A percentile compares a stretch with the other conserved stretches of the same genome.
These are phyloP conservation scores for Stomatorhinus walkeri DNA, from an alignment of 2,797 vertebrate species.

Conservation along the genomic window DNA sequence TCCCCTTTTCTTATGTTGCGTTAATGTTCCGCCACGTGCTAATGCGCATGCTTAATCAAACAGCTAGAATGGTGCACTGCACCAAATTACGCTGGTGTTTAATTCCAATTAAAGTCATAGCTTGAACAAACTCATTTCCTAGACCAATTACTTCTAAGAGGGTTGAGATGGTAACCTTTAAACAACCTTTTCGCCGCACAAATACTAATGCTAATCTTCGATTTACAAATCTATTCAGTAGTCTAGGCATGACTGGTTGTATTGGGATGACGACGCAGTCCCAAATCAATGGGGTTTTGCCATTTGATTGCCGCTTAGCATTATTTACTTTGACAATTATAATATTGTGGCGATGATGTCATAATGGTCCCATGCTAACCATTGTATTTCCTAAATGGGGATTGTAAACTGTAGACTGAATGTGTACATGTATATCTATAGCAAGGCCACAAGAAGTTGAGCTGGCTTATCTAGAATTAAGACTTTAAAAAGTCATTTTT, in stretches of 20 bases:
- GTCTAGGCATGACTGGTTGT: not conserved
- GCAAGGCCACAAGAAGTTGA: not conserved
- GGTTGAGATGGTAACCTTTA: slow-evolving; percentile 51
- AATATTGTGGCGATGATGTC: not conserved
- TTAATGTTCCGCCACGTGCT: slow-evolving; percentile 42
- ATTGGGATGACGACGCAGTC: slow-evolving; percentile 31
- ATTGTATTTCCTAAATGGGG: not conserved
- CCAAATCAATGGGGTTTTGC: slow-evolving; percentile 33
- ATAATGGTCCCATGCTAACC: not conserved
- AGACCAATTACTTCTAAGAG: slow-evolving; percentile 50
- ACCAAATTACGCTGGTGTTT: slow-evolving; percentile 47
- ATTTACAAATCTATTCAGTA: slow-evolving; percentile 36
- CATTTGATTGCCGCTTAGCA: not conserved
- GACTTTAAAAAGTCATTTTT: not conserved
- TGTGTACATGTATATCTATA: not conserved
- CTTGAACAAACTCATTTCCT: slow-evolving; percentile 53
- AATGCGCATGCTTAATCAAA: slow-evolving; percentile 52
- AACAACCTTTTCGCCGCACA: slow-evolving; percentile 36
- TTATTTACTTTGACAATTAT: not conserved
- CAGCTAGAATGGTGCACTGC: slow-evolving; percentile 38
- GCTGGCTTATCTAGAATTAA: slow-evolving; percentile 6
- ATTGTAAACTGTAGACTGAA: not conserved
- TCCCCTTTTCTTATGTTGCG: not conserved
- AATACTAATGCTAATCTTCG: slow-evolving; percentile 32
- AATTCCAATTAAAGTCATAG: slow-evolving; percentile 52